Base-by-base conservation (phyloP, 2,797 vertebrate species). In the Chelidonichthys spinosus region DNA sequence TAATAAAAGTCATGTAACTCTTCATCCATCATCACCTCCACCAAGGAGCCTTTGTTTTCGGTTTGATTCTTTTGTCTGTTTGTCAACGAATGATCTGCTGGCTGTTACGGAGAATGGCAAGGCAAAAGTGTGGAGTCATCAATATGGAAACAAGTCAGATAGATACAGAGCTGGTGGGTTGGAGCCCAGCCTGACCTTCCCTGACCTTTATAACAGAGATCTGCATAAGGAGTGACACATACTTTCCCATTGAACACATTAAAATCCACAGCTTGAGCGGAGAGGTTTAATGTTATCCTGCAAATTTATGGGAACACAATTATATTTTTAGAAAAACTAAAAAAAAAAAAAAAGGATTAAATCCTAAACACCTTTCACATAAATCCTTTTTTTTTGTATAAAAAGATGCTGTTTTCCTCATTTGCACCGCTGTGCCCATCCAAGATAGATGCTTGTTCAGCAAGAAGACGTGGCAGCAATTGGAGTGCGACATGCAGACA, bases 391-490 rank as follows among this genome's bases (percentile, higher is more conserved):
- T 85, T 72, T 82, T 74, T 79, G 73, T 80, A 69, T 18, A 52
- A 83, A 83, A 89, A 90, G 33, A 85, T 82, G 77, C 70, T 65
- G 62, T 82, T 84, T 36, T 76, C 65, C 86, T 87, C 78, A 83
- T 90, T 86, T 89, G 82, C 69, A 76, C 83, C 44, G 39, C 81
- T 72, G 81, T 72, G 62, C 74, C 76, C 64, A 32, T 87, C 84
- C 81, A 79, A 82, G 55, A 86, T 75, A 89, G 82, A 87, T 87
- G 92, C 92, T 90, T 88, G 88, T 88, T 92, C 90, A 92, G 91
- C 90, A 91, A 84, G 76, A 87, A 86, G 79, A 79, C 32, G 72
- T 76, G 78, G 82, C 77, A 81, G 87, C 80, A 84, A 83, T 79
- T 86, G 86, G 74, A 88, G 84, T 86, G 87, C 58, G 67, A 90